phyloP scores from a whole-genome alignment of 1,140 invertebrate genomes.

The Drosophila obscura region DNA sequence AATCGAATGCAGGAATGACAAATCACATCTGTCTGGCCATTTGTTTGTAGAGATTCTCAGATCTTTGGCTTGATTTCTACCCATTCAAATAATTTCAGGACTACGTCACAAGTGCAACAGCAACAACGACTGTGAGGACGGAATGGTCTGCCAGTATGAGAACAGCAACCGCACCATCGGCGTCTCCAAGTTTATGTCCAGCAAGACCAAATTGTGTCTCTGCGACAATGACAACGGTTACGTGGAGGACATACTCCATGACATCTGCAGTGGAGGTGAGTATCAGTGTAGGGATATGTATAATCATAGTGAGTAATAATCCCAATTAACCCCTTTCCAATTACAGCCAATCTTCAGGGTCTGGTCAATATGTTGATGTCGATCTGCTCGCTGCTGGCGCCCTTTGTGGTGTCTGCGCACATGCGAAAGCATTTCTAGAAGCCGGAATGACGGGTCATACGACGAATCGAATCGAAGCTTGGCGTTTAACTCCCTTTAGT shows the following conservation, averaged over 20 bases:
- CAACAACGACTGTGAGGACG: slow-evolving; percentile 85
- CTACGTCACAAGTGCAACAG: slow-evolving; percentile 85
- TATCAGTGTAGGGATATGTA: not conserved
- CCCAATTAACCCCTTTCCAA: not conserved
- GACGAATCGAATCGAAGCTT: slow-evolving; percentile 30
- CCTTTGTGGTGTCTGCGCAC: slow-evolving; percentile 59
- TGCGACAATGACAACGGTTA: slow-evolving; percentile 85
- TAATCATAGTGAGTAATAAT: not conserved
- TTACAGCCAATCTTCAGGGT: slow-evolving; percentile 53
- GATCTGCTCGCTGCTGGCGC: slow-evolving; percentile 54
- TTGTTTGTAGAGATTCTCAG: no score
- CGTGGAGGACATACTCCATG: slow-evolving; percentile 84
- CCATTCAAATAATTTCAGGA: slow-evolving; percentile 69
- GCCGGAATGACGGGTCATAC: slow-evolving; percentile 6
- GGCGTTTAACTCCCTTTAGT: slow-evolving; percentile 64
- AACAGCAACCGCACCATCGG: slow-evolving; percentile 85
- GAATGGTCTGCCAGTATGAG: slow-evolving; percentile 84
- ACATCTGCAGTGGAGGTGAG: slow-evolving; percentile 85
- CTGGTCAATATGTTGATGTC: slow-evolving; percentile 56
- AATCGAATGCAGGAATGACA: no score
- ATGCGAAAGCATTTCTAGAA: slow-evolving; percentile 71
- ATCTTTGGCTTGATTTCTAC: not conserved
- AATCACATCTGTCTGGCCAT: no score
- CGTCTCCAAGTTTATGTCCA: slow-evolving; percentile 73
- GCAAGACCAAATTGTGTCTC: slow-evolving; percentile 85